These are phyloP conservation scores for Callipepla squamata DNA, from an alignment of 2,113 vertebrate genomes.

Conservation along the genomic window DNA sequence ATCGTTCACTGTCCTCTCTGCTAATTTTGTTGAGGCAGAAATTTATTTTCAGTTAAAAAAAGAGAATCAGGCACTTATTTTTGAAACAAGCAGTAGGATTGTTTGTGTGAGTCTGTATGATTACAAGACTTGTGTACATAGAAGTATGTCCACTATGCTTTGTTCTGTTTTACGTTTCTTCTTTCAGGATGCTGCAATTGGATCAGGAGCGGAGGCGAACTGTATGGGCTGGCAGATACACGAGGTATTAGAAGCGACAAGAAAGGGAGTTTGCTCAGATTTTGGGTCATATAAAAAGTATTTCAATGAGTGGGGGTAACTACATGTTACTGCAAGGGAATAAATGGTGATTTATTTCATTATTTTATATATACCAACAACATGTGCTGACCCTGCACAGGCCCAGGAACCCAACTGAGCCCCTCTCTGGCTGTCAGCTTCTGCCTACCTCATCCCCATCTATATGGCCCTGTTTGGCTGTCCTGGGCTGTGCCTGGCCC, in stretches of 20 bases:
- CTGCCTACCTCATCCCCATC: neutral
- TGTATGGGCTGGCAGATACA: neutral
- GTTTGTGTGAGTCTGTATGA: neutral
- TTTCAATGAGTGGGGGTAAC: neutral
- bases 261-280: neutral
- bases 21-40: neutral
- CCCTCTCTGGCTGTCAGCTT: neutral
- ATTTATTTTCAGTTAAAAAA: neutral
- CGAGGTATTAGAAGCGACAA: neutral
- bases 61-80: neutral
- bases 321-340: neutral
- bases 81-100: neutral
- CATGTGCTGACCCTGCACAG: neutral
- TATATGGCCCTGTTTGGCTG: neutral
- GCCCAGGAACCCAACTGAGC: neutral
- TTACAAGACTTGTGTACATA: neutral
- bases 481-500: neutral
- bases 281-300: neutral
- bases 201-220: neutral
- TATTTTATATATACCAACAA: neutral
- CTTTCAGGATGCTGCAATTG: neutral
- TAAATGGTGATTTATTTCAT: neutral
- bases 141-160: neutral
- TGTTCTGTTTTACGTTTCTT: accelerated
- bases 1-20: neutral